phyloP scores from a whole-genome alignment of 2,113 vertebrate genomes.

The Heliornis fulica region DNA sequence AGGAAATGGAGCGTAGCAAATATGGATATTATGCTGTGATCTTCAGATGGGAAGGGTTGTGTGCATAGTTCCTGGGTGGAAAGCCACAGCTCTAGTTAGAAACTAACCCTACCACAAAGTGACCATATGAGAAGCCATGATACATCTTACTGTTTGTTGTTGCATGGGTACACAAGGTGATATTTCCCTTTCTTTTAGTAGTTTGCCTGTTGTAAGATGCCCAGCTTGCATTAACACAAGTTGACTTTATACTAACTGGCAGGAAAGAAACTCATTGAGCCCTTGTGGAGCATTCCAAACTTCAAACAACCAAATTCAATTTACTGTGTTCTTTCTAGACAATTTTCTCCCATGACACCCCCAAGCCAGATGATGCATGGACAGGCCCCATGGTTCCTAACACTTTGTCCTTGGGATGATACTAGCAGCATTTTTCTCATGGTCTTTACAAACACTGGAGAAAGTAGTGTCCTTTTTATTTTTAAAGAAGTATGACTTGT shows the following conservation, averaged over 20 bases:
- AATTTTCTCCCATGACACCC: background rate
- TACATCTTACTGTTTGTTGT: background rate
- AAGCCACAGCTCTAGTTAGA: background rate
- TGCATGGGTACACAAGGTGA: background rate
- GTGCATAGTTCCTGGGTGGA: background rate
- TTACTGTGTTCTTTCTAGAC: background rate
- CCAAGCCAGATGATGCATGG: background rate
- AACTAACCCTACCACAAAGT: background rate
- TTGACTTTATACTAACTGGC: background rate
- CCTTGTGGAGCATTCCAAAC: background rate
- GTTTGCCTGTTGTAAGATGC: background rate
- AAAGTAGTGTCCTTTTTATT: background rate
- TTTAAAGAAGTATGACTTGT: background rate
- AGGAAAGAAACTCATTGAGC: background rate
- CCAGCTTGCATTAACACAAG: background rate
- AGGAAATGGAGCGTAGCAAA: conserved; percentile 11
- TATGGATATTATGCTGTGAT: background rate
- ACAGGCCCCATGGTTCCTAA: background rate
- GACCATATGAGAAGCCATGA: background rate
- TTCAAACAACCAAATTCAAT: background rate
- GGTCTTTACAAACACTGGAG: background rate
- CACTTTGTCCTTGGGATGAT: background rate
- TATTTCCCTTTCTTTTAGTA: background rate
- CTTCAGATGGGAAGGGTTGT: background rate
- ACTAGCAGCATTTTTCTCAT: conserved; percentile 28